Evolutionary conservation across 2,113 vertebrate genomes (phyloP).

Genomic region (Ceyx cyanopectus): DNA sequence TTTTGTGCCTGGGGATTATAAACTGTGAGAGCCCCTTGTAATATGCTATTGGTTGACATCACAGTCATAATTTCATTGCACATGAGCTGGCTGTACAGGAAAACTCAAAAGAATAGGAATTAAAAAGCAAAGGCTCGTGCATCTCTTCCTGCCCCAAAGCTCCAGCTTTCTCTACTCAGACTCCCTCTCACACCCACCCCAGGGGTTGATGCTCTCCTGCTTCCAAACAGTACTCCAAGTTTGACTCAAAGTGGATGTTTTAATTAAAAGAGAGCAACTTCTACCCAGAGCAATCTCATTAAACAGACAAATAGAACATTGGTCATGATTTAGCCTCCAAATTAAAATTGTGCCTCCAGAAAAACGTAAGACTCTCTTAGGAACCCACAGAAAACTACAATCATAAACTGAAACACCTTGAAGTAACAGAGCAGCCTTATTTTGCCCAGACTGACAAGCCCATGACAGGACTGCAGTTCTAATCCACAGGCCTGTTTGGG

Average conservation of each 20-base stretch:
- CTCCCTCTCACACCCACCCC: neutral
- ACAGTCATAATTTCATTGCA: neutral
- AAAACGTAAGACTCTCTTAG: neutral
- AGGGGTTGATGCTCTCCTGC: slow-evolving; percentile 17
- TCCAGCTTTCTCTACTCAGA: neutral
- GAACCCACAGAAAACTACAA: neutral
- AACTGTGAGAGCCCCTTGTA: neutral
- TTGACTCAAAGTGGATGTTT: neutral
- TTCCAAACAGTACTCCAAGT: neutral
- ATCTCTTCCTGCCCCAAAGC: neutral
- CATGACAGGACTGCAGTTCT: neutral
- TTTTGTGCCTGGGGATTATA: slow-evolving; percentile 5
- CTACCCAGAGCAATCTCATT: slow-evolving; percentile 16
- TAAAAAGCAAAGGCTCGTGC: neutral
- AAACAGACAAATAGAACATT: neutral
- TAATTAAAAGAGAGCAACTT: slow-evolving; percentile 44
- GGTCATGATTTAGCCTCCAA: slow-evolving; percentile 25
- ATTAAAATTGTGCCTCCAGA: slow-evolving; percentile 38
- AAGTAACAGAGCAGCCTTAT: neutral
- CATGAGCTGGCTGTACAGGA: neutral
- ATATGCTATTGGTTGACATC: neutral
- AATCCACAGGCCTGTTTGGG: neutral
- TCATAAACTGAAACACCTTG: neutral
- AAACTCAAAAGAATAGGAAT: neutral
- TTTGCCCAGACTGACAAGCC: neutral